Base-by-base conservation (phyloP, 2,888 invertebrate species). In the Eumerus sabulonum region DNA sequence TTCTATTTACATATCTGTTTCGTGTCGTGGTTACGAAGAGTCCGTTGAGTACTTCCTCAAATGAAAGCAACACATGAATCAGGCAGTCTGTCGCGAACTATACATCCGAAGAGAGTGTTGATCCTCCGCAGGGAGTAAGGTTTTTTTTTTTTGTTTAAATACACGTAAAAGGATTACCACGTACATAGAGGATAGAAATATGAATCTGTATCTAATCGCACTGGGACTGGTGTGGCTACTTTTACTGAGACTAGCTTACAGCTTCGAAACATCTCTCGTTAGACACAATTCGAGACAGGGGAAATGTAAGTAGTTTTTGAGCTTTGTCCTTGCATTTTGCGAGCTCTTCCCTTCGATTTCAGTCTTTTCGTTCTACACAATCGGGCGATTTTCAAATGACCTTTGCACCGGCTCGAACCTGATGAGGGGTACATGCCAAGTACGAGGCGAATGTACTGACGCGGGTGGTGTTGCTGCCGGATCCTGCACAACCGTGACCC, bases 351-450 rank as follows among this genome's bases (percentile, higher is more conserved):
- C 9, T 9, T n/a, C 40, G 40, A 40, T 40, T 85, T 9, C 84
- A 92, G 92, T 91, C 88, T 94, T 94, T 84, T 93, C 94, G 2
- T 92, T 93, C 84, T 92, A 93, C 83, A 93, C 93, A 81, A 92
- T 95, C 56, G 93, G 95, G n/a, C 91, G 95, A 51, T 95, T 95
- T 87, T 92, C 92, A 50, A 95, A 95, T 87, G 91, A 92, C 1
- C 91, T 92, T 35, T 95, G 95, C 85, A 85, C 90, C 0, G 93
- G 92, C 16, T 90, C 91, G 11, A 94, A 92, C 85, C 91, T 91
- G 40, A 91, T 94, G 85, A 90, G 89, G 76, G 96, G 96, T 19
- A 95, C 94, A 0, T 96, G 96, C 84, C 92, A 94, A 76, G 93
- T 95, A n/a, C 90, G 92, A 51, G 90, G 93, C 9, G 94, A 95